These are phyloP conservation scores for Nymphicus hollandicus DNA, from an alignment of 2,113 vertebrate genomes.

Conservation along the genomic window DNA sequence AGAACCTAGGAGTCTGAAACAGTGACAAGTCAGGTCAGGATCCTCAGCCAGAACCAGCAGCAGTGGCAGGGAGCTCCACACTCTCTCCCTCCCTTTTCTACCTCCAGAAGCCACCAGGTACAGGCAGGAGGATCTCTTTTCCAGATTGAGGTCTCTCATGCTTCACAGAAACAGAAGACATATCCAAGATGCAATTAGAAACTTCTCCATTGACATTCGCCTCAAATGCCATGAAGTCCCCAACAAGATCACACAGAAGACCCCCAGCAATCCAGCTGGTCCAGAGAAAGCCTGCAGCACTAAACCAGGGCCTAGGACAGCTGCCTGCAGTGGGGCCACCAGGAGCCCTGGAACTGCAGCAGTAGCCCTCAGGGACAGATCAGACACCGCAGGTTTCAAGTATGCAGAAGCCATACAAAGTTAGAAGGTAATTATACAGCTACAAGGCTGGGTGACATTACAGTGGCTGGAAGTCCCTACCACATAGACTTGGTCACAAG, in stretches of 20 bases:
- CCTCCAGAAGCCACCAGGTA: background rate
- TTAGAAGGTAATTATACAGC: background rate
- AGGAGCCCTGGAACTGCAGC: background rate
- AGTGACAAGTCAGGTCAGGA: accelerated
- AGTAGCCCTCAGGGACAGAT: background rate
- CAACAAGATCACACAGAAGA: background rate
- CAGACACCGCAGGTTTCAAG: accelerated
- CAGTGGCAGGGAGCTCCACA: background rate
- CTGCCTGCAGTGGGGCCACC: accelerated
- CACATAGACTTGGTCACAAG: accelerated
- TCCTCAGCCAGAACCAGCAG: background rate
- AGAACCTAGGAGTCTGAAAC: background rate
- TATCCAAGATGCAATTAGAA: background rate
- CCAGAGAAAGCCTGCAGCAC: background rate
- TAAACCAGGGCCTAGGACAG: background rate
- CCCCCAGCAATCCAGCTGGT: background rate
- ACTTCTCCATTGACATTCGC: background rate
- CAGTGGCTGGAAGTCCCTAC: background rate
- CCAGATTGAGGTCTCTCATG: accelerated
- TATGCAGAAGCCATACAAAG: background rate
- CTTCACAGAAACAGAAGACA: background rate
- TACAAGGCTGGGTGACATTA: background rate
- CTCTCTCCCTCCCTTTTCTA: background rate
- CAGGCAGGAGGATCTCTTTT: background rate
- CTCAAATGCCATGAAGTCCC: background rate